Evolutionary conservation across 2,888 invertebrate species (phyloP).

Genomic region (Metellina segmentata): DNA sequence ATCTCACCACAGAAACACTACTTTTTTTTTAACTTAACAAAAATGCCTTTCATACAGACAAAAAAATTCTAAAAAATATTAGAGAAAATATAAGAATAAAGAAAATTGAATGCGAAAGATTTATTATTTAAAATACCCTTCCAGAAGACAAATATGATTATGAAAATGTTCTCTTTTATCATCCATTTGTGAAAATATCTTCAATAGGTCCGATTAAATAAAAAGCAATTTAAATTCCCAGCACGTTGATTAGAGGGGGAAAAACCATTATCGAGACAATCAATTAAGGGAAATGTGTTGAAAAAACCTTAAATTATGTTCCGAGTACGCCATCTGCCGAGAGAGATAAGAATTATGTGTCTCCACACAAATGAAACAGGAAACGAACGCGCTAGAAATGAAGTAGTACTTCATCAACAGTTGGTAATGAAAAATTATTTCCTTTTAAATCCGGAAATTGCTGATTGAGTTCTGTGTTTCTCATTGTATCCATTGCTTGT

Average conservation of each 20-base stretch:
- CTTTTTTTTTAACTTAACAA: no score
- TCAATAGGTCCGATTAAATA: background rate
- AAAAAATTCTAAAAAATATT: no score
- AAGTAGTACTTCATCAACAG: constrained; percentile 49
- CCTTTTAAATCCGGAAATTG: constrained; percentile 22
- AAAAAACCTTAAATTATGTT: constrained; percentile 45
- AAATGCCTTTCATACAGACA: no score
- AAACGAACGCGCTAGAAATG: background rate
- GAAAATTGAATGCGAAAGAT: no score
- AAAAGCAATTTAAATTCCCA: constrained; percentile 38
- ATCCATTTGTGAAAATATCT: background rate
- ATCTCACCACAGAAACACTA: no score
- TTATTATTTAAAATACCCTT: no score
- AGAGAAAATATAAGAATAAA: no score
- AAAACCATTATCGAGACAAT: constrained; percentile 58
- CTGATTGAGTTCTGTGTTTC: constrained; percentile 7
- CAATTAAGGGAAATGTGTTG: constrained; percentile 63
- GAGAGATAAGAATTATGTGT: constrained; percentile 44
- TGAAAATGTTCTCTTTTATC: background rate
- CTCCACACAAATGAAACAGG: constrained; percentile 5
- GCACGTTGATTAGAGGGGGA: constrained; percentile 6
- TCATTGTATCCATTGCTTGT: background rate
- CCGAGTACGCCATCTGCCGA: constrained; percentile 55
- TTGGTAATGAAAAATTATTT: constrained; percentile 54
- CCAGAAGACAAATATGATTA: no score